Percentiles rank a stretch among this genome's conserved stretches.
These are phyloP conservation scores for Busseola fusca DNA, from an alignment of 2,888 invertebrate species.

Conservation along the genomic window DNA sequence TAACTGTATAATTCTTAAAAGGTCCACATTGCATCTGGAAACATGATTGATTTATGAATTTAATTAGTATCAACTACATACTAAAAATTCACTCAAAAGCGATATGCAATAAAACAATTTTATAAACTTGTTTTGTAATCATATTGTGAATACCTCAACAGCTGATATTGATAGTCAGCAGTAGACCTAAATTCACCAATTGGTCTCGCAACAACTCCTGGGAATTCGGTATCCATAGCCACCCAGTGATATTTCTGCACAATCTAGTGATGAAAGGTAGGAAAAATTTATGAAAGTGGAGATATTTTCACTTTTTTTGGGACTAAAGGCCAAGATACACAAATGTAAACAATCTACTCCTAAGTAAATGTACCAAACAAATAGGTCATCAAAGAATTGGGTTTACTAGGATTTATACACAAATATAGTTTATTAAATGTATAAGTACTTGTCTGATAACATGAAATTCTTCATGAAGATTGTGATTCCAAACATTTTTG, in stretches of 20 bases:
- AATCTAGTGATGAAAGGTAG: conserved; percentile 81
- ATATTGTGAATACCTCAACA: conserved; percentile 89
- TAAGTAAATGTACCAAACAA: not conserved
- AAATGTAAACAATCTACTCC: not conserved
- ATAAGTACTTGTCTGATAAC: conserved; percentile 94
- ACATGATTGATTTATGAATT: conserved; percentile 12
- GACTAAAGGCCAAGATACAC: not conserved
- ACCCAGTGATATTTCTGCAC: conserved; percentile 95
- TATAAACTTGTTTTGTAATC: not conserved
- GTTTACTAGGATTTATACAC: not conserved
- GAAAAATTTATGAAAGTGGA: not conserved
- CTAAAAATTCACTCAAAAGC: not conserved
- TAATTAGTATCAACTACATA: not conserved
- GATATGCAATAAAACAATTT: not conserved
- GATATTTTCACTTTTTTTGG: not conserved
- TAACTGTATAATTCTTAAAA: conserved; percentile 98
- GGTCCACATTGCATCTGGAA: conserved; percentile 97
- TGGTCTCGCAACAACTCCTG: conserved; percentile 98
- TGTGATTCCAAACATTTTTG: conserved; percentile 99
- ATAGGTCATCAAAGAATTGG: not conserved
- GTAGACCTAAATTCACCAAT: conserved; percentile 98
- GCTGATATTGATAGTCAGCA: conserved; percentile 97
- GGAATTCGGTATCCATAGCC: conserved; percentile 99
- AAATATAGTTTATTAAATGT: not conserved
- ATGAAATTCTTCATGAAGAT: conserved; percentile 98